Percentiles rank a stretch among this genome's conserved stretches.
Conservation (phyloP, 23 tunicate species). For the Ascidia mentula region DNA sequence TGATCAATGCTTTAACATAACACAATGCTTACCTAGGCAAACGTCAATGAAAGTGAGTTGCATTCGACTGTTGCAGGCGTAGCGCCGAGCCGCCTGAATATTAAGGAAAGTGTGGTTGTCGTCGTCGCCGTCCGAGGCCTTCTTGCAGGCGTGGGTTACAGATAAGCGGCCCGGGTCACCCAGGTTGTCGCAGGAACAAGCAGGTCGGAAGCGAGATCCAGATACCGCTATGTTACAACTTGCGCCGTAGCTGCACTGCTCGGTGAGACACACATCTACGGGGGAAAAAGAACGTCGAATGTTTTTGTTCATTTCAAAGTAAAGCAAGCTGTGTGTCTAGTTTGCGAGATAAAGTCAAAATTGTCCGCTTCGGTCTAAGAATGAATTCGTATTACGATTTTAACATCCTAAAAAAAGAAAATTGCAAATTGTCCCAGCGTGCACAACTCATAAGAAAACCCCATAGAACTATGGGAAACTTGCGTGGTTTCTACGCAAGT, state of each 20-base stretch:
- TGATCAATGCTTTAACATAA: no score
- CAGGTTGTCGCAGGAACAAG: conserved; percentile 65
- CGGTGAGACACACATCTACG: conserved; percentile 69
- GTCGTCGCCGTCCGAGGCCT: conserved; percentile 31
- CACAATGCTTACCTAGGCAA: conserved; percentile 63
- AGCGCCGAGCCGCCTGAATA: conserved; percentile 26
- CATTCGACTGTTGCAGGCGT: conserved; percentile 24
- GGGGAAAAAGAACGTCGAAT: no score
- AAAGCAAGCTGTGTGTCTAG: no score
- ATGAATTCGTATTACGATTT: no score
- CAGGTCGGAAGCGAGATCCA: conserved; percentile 20
- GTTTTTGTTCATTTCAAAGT: no score
- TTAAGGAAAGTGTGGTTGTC: conserved; percentile 35
- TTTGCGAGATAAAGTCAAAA: no score
- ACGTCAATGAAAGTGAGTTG: conserved; percentile 43
- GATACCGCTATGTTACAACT: conserved; percentile 24
- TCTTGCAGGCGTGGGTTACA: conserved; percentile 47
- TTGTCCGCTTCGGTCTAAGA: no score
- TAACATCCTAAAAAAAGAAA: no score
- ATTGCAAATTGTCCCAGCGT: no score
- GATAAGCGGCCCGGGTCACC: conserved; percentile 40
- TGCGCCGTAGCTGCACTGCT: conserved; percentile 69
- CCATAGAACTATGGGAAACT: no score
- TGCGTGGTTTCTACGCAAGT: no score
- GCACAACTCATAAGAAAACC: no score